phyloP scores from a whole-genome alignment of 2,888 invertebrate genomes.

The Agrilus mali region DNA sequence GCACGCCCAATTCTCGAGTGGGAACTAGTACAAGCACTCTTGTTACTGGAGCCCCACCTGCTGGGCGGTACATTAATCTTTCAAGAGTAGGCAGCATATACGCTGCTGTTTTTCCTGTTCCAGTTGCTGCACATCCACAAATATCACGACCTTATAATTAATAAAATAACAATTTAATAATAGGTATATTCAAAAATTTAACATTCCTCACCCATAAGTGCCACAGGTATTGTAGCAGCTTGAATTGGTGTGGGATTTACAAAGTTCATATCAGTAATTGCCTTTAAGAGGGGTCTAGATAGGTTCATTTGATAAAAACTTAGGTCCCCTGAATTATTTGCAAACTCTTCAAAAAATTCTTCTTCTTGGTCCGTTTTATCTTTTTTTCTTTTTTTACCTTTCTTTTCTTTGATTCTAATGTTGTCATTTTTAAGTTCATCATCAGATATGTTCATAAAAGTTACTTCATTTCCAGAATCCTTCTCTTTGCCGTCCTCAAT shows the following conservation, averaged over 20 bases:
- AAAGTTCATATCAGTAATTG: slow-evolving; percentile 78
- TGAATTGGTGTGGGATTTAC: slow-evolving; percentile 96
- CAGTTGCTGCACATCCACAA: slow-evolving; percentile 97
- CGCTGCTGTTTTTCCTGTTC: slow-evolving; percentile 96
- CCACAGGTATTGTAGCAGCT: slow-evolving; percentile 87
- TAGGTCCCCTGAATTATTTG: slow-evolving; percentile 48
- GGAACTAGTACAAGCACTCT: slow-evolving; percentile 90
- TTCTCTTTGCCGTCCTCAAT: slow-evolving; percentile 32
- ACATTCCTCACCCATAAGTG: slow-evolving; percentile 50
- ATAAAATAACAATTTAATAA: neutral
- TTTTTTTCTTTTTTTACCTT: slow-evolving; percentile 34
- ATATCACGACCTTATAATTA: slow-evolving; percentile 66
- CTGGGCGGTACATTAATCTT: slow-evolving; percentile 76
- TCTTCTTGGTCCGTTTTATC: slow-evolving; percentile 34
- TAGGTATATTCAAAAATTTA: neutral
- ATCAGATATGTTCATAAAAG: slow-evolving; percentile 57
- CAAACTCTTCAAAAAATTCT: slow-evolving; percentile 53
- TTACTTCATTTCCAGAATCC: slow-evolving; percentile 28
- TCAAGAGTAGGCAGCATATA: slow-evolving; percentile 97
- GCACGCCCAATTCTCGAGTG: slow-evolving; percentile 93
- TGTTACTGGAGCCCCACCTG: slow-evolving; percentile 53
- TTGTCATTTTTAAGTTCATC: slow-evolving; percentile 65
- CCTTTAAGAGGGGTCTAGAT: slow-evolving; percentile 85
- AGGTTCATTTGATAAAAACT: slow-evolving; percentile 92
- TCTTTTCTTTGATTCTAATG: slow-evolving; percentile 53